These are phyloP conservation scores for Euplagia quadripunctaria DNA, from an alignment of 2,888 invertebrate species.

Conservation along the genomic window DNA sequence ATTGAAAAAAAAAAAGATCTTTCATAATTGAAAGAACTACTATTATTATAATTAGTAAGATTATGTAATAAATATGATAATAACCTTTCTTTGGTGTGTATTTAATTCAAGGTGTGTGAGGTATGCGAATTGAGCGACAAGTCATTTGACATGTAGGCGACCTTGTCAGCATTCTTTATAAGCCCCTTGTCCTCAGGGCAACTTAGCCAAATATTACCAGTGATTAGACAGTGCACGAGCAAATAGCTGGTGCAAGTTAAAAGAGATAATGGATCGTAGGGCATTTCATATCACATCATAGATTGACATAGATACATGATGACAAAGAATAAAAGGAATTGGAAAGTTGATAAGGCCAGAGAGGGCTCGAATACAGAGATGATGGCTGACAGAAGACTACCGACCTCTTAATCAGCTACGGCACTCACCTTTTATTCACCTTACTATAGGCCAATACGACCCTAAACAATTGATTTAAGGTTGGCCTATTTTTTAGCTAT, in stretches of 20 bases:
- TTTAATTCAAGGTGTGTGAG: conserved; percentile 34
- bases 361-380: neutral
- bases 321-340: no score
- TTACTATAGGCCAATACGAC: neutral
- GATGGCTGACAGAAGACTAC: no score
- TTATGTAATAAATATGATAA: conserved; percentile 14
- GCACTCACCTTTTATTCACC: no score
- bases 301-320: no score
- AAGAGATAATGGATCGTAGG: neutral
- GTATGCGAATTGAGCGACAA: conserved; percentile 46
- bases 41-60: neutral
- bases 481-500: neutral
- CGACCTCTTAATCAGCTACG: no score
- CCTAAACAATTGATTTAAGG: neutral
- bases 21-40: neutral
- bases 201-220: conserved; percentile 59
- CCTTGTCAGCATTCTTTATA: conserved; percentile 65
- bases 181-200: conserved; percentile 46
- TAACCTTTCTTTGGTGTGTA: conserved; percentile 35
- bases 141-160: conserved; percentile 51
- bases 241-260: conserved; percentile 25
- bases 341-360: no score
- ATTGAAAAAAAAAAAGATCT: neutral
- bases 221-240: conserved; percentile 49
- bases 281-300: no score